Base-by-base conservation (phyloP, 2,113 vertebrate genomes). In the Axis porcinus region DNA sequence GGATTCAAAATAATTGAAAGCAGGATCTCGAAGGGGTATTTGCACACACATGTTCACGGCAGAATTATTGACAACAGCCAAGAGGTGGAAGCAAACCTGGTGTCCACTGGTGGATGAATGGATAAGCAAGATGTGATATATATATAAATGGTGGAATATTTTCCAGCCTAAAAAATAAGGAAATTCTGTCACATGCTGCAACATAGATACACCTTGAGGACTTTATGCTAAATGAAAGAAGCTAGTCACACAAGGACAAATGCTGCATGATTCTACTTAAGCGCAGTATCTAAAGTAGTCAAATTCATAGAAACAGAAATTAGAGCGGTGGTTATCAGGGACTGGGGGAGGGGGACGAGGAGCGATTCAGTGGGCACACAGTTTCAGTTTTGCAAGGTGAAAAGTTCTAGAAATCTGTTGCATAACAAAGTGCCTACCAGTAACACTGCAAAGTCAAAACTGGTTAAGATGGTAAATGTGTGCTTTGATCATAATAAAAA, bases 371-470 rank as follows among this genome's bases (percentile, higher is more conserved):
- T 21, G 16, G n/a, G n/a, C 40, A 19, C 2, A 52, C 7, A 16
- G 83, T 88, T 97, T 96, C 43, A n/a, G 76, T 97, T 97, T 82
- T 76, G 5, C 43, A 64, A 88, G n/a, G 84, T 43, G n/a, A 62
- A 90, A 96, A 17, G 25, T 86, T 95, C 83, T 50, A 83, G 43
- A 83, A n/a, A 89, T 36, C 78, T 62, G 9, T 28, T 81, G 19
- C 33, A 74, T 15, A 30, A 43, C 43, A 74, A 27, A 13, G 21
- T 60, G 0, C 81, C 55, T 9, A 11, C 6, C 15, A 33, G 86
- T 97, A 54, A 86, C 16, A 90, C 10, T 21, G 2, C 25, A 45
- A 50, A 81, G 54, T 86, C 50, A 15, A 50, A 92, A 62, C 43
- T 1, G 10, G 9, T 30, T 43, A 91, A 52, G 33, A 52, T 64